Evolutionary conservation across 92 coral and sea anemone genomes (phyloP).

Genomic region (Bergia sp.): DNA sequence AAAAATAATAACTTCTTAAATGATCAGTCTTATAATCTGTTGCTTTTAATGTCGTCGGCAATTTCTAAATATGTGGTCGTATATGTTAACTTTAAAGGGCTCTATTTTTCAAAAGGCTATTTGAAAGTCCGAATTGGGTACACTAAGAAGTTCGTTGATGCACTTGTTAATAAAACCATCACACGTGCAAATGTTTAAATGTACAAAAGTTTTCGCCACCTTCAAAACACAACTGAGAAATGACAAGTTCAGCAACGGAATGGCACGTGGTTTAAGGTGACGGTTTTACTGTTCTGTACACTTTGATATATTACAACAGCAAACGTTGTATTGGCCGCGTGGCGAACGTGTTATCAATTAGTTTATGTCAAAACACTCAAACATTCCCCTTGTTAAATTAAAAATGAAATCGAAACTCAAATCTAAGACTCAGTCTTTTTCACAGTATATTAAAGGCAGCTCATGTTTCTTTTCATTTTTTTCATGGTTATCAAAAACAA

Average conservation of each 20-base stretch:
- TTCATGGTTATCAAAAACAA: constrained; percentile 14
- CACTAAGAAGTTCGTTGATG: background rate
- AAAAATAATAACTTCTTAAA: background rate
- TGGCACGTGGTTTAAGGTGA: constrained; percentile 17
- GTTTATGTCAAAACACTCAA: background rate
- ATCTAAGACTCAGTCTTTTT: background rate
- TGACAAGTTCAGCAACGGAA: background rate
- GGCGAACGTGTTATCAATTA: background rate
- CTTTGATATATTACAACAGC: background rate
- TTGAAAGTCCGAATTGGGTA: background rate
- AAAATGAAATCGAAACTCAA: background rate
- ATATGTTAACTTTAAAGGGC: background rate
- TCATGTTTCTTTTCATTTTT: background rate
- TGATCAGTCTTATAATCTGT: background rate
- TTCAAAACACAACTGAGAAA: background rate
- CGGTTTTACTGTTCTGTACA: constrained; percentile 32
- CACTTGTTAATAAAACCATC: constrained; percentile 13
- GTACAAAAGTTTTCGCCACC: constrained; percentile 13
- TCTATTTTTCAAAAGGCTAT: background rate
- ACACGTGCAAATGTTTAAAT: constrained; percentile 24
- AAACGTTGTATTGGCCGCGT: background rate
- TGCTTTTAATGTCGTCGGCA: background rate
- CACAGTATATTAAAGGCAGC: background rate
- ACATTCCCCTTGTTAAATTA: background rate
- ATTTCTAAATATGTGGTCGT: background rate